phyloP scores from a whole-genome alignment of 2,797 vertebrate genomes.

The Macrochelys suwanniensis region DNA sequence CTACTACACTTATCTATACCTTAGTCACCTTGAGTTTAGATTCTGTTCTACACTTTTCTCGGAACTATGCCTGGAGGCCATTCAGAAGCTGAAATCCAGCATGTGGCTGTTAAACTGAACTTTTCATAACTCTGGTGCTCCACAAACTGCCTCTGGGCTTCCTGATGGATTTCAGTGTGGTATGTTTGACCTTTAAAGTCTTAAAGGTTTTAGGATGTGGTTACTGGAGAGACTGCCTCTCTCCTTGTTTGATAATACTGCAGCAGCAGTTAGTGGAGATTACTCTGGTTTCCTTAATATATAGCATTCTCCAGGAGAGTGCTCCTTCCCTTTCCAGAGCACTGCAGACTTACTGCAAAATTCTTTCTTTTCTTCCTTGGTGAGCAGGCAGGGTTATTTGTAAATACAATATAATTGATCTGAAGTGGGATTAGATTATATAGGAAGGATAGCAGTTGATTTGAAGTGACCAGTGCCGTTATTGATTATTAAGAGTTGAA shows the following conservation, averaged over 20 bases:
- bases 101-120: not conserved
- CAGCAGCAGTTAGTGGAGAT: not conserved
- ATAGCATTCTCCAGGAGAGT: not conserved
- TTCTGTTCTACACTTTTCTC: not conserved
- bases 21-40: conserved; percentile 3
- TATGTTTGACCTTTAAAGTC: not conserved
- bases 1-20: not conserved
- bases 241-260: not conserved
- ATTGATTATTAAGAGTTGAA: conserved; percentile 5
- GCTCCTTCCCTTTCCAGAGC: not conserved
- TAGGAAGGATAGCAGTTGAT: conserved; percentile 19
- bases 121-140: not conserved
- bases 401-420: not conserved
- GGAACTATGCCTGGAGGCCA: not conserved
- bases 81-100: conserved; percentile 34
- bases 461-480: conserved; percentile 43
- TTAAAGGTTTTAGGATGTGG: not conserved
- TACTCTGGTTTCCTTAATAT: fast-evolving
- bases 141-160: conserved; percentile 1
- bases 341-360: not conserved
- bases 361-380: not conserved
- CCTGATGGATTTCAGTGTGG: not conserved
- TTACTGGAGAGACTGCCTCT: not conserved
- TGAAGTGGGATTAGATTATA: not conserved
- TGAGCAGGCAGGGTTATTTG: not conserved